Conservation (phyloP, 2,888 invertebrate genomes). For the Agrilus cyanescens region DNA sequence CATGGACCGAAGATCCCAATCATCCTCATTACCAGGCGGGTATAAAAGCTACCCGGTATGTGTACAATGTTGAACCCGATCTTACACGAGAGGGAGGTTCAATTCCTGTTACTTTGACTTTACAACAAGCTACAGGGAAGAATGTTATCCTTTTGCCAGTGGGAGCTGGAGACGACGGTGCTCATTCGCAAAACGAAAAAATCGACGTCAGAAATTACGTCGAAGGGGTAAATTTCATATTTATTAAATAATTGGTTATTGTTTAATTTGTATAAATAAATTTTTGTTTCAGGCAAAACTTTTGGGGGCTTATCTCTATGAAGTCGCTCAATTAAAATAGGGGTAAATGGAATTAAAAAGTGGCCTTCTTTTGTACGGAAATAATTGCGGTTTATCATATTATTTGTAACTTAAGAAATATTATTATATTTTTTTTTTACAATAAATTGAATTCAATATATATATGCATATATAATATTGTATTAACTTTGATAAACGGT, state of each 20-base stretch:
- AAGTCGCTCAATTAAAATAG: conserved; percentile 45
- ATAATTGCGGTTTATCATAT: too few species aligned
- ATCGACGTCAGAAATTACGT: conserved; percentile 86
- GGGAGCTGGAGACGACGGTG: conserved; percentile 93
- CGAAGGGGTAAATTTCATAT: conserved; percentile 61
- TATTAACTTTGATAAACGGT: too few species aligned
- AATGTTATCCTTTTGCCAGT: conserved; percentile 92
- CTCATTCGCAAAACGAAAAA: conserved; percentile 98
- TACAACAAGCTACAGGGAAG: conserved; percentile 84
- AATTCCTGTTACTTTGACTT: conserved; percentile 90
- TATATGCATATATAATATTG: too few species aligned
- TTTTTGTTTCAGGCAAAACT: conserved; percentile 70
- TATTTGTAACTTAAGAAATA: too few species aligned
- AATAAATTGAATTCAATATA: too few species aligned
- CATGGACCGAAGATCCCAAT: conserved; percentile 88
- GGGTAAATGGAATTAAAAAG: not conserved
- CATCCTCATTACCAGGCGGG: conserved; percentile 92
- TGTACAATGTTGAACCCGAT: conserved; percentile 85
- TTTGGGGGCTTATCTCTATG: conserved; percentile 79
- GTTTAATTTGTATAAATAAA: not conserved
- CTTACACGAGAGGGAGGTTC: conserved; percentile 95
- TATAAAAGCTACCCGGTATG: conserved; percentile 64
- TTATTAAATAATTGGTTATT: not conserved
- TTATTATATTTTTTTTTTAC: too few species aligned
- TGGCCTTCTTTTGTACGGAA: too few species aligned